Evolutionary conservation across 2,888 invertebrate species (phyloP).

Genomic region (Leptopterna dolabrata): DNA sequence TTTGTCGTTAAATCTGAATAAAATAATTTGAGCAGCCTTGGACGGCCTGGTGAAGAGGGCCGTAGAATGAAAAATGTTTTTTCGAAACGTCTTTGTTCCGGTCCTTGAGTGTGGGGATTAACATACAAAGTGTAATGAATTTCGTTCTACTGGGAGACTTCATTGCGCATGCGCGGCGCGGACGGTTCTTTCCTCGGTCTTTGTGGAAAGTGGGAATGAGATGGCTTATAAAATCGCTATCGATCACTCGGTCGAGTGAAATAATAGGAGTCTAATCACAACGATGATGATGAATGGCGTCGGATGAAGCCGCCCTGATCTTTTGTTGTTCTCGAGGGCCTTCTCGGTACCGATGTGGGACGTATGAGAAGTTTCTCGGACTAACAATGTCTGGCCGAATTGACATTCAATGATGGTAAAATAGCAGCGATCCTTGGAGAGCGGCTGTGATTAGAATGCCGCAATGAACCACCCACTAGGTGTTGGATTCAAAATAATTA

Average conservation of each 20-base stretch:
- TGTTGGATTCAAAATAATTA: too few species aligned
- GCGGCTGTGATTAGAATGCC: too few species aligned
- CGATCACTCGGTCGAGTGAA: constrained; percentile 26
- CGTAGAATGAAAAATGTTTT: constrained; percentile 31
- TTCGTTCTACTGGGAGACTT: neutral
- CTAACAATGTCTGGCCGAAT: neutral
- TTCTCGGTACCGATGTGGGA: neutral
- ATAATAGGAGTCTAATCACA: constrained; percentile 35
- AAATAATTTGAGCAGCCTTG: constrained; percentile 21
- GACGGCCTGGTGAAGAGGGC: neutral
- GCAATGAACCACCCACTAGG: too few species aligned
- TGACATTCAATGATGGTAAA: neutral
- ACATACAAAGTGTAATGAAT: constrained; percentile 46
- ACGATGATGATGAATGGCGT: constrained; percentile 33
- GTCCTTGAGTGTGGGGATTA: neutral
- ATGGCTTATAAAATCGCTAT: constrained; percentile 30
- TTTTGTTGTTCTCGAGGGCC: neutral
- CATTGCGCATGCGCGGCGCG: constrained; percentile 15
- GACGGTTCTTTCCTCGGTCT: neutral
- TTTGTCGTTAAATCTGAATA: constrained; percentile 30
- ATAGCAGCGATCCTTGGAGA: neutral
- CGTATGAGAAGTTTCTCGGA: neutral
- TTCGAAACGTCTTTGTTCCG: constrained; percentile 23
- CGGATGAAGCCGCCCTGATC: neutral
- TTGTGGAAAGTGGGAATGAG: neutral